A percentile compares a stretch with the other conserved stretches of the same genome.
Conservation (phyloP, 2,888 invertebrate species). For the Tineola bisselliella region DNA sequence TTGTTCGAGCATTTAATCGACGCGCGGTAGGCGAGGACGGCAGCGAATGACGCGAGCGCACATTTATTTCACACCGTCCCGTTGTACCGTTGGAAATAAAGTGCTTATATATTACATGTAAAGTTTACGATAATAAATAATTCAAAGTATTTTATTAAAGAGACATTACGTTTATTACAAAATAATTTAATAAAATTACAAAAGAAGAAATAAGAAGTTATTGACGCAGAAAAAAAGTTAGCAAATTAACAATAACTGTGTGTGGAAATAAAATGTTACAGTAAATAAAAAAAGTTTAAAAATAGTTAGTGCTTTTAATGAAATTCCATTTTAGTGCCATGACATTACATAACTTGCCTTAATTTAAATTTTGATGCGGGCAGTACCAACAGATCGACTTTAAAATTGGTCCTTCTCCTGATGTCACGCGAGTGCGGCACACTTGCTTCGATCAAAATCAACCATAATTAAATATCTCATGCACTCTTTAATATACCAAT, state of each 20-base stretch:
- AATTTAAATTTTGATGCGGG: constrained; percentile 10
- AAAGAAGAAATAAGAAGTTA: no score
- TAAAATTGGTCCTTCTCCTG: constrained; percentile 38
- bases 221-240: no score
- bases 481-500: constrained; percentile 56
- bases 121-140: no score
- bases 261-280: no score
- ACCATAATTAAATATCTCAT: constrained; percentile 61
- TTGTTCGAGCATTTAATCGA: constrained; percentile 35
- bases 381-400: constrained; percentile 26
- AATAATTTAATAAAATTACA: no score
- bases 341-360: background rate
- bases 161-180: background rate
- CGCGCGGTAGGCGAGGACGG: constrained; percentile 9
- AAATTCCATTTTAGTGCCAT: no score
- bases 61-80: constrained; percentile 5
- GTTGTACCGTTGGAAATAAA: background rate
- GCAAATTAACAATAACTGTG: no score
- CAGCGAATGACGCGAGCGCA: background rate
- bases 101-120: background rate
- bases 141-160: background rate
- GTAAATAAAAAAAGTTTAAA: no score
- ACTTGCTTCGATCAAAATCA: constrained; percentile 48
- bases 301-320: no score
- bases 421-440: constrained; percentile 49